Conservation (phyloP, 2,888 invertebrate species). For the Platycheirus rosarum region DNA sequence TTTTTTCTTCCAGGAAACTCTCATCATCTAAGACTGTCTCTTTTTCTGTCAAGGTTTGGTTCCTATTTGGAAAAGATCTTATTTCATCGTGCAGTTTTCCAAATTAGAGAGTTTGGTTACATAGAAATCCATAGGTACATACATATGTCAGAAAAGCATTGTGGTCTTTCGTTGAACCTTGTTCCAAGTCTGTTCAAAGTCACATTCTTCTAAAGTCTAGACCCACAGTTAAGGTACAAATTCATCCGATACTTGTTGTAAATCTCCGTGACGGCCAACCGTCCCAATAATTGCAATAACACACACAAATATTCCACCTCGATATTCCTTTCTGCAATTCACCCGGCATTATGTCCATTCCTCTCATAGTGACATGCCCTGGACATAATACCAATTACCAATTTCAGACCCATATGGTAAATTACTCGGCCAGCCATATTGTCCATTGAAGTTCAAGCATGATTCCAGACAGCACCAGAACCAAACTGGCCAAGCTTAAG, state of each 20-base stretch:
- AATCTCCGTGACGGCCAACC: conserved; percentile 18
- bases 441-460: conserved; percentile 54
- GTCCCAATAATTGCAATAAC: conserved; percentile 32
- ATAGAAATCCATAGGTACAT: too few species aligned
- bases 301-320: conserved; percentile 41
- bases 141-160: too few species aligned
- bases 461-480: conserved; percentile 34
- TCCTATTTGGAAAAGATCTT: too few species aligned
- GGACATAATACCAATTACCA: conserved; percentile 74
- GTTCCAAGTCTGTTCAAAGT: background rate
- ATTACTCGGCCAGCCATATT: conserved; percentile 55
- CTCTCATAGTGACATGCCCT: conserved; percentile 66
- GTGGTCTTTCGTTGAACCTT: background rate
- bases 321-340: conserved; percentile 33
- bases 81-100: too few species aligned
- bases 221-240: background rate
- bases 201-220: conserved; percentile 18
- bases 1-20: too few species aligned
- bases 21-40: too few species aligned
- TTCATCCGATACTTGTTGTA: conserved; percentile 3
- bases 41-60: too few species aligned
- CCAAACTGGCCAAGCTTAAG: conserved; percentile 36
- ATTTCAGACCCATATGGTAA: conserved; percentile 73
- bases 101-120: too few species aligned
- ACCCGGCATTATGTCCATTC: conserved; percentile 58